Conservation (phyloP, 2,888 invertebrate species). For the Cremastinae sp. region DNA sequence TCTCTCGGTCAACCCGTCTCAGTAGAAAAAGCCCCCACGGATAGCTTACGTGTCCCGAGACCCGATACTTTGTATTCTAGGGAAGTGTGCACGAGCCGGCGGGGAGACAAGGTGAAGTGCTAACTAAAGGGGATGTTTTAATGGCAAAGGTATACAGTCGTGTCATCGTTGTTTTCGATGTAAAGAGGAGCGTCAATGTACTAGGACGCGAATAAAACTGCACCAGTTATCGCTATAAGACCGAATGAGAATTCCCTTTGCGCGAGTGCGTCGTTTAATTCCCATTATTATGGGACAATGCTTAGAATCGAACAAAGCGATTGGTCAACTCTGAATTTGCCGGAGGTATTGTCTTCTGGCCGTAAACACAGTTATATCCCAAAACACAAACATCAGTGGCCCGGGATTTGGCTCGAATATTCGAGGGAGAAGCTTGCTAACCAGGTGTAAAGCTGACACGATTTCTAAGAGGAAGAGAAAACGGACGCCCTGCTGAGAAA, state of each 20-base stretch:
- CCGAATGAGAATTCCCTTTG: background rate
- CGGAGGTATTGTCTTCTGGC: background rate
- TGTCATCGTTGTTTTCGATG: slow-evolving; percentile 42
- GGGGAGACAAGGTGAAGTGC: slow-evolving; percentile 74
- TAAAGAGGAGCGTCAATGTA: slow-evolving; percentile 57
- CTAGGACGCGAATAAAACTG: slow-evolving; percentile 44
- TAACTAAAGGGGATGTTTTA: slow-evolving; percentile 77
- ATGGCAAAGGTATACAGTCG: slow-evolving; percentile 69
- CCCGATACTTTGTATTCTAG: slow-evolving; percentile 72
- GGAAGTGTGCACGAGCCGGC: slow-evolving; percentile 14
- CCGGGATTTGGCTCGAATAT: too few relatives aligned
- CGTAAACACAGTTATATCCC: background rate
- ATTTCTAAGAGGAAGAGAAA: too few relatives aligned
- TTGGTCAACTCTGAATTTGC: background rate
- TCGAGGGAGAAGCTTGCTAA: too few relatives aligned
- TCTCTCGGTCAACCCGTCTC: slow-evolving; percentile 50
- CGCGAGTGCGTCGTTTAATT: too few relatives aligned
- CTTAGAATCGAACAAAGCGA: background rate
- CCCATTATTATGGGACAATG: background rate
- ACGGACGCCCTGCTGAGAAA: too few relatives aligned
- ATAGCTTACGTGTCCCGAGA: slow-evolving; percentile 48
- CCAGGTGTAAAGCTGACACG: too few relatives aligned
- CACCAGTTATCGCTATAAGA: background rate
- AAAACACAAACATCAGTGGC: background rate
- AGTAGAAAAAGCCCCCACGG: slow-evolving; percentile 31